Percentiles rank a stretch among this genome's conserved stretches.
These are phyloP conservation scores for Eugnorisma glareosa DNA, from an alignment of 2,888 invertebrate species.

Conservation along the genomic window DNA sequence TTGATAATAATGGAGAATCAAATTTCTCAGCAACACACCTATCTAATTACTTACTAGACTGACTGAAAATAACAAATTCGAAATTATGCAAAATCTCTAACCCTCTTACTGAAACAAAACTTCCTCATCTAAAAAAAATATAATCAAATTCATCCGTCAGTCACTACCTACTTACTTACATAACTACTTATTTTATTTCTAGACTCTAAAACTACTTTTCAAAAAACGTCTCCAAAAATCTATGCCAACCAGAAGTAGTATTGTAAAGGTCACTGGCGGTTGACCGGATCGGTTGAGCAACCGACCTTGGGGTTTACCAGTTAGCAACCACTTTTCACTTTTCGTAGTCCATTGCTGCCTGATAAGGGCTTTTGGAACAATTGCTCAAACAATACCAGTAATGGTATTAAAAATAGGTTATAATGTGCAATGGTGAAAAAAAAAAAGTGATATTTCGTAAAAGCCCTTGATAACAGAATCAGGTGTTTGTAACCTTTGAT, in stretches of 20 bases:
- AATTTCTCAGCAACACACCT: background rate
- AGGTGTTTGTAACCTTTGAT: background rate
- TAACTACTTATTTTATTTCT: background rate
- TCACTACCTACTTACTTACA: background rate
- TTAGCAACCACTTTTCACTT: slow-evolving; percentile 49
- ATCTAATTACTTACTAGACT: background rate
- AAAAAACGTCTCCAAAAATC: slow-evolving; percentile 14
- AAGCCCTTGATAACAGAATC: slow-evolving; percentile 15
- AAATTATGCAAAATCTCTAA: background rate
- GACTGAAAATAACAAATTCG: background rate
- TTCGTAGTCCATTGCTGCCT: slow-evolving; percentile 31
- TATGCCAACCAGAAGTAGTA: slow-evolving; percentile 37
- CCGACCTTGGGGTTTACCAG: slow-evolving; percentile 50
- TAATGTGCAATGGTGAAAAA: slow-evolving; percentile 11
- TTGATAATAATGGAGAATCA: background rate
- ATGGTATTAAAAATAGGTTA: slow-evolving; percentile 22
- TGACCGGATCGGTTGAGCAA: slow-evolving; percentile 49
- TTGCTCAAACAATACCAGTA: slow-evolving; percentile 20
- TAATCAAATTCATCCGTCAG: background rate
- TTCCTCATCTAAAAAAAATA: background rate
- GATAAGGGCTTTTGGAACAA: slow-evolving; percentile 26
- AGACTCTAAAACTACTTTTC: background rate
- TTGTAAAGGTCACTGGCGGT: slow-evolving; percentile 50
- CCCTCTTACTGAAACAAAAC: background rate
- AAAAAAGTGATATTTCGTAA: slow-evolving; percentile 4